Base-by-base conservation (phyloP, 2,888 invertebrate genomes). In the Trimorus sp. region DNA sequence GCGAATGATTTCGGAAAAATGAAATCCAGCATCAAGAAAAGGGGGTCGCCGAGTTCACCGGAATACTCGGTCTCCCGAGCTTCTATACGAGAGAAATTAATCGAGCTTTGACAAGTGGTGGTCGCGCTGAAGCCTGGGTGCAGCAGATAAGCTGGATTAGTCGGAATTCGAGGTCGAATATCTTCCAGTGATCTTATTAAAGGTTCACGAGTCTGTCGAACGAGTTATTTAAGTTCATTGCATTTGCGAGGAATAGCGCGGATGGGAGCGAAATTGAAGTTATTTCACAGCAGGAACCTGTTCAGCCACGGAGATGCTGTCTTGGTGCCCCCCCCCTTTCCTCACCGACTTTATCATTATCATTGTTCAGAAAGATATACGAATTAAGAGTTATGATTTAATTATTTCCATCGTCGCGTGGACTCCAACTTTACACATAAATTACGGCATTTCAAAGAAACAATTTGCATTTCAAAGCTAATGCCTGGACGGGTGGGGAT, bases 151-250 rank as follows among this genome's bases (percentile, higher is more conserved):
- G 84, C 79, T 73, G 83, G 86, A 86, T 86, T 87, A 87, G 84
- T 83, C 78, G 79, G 73, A 85, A 86, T 83, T 86, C 84, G 75
- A 82, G 82, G 79, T 84, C 63, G 82, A 85, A 85, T 88, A 88
- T 89, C 86, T 84, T 85, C 74, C 83, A 81, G 83, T 85, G 87
- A 89, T 89, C 89, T 89, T 88, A 88, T 88, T 88, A 88, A 86
- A 87, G 88, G 88, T 85, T 87, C 86, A 81, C 84, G 68, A 84
- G 85, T 86, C 83, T 85, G 85, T 85, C 86, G 86, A 86, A 86
- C 85, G 86, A 88, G 86, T 88, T 89, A 88, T 88, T 88, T 86
- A 88, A 89, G 87, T 87, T 79, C 82, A 65, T 87, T 79, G 79
- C 60, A 76, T 78, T 79, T 69, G 83, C 78, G 76, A 80, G 84